These are phyloP conservation scores for Poecilia picta DNA, from an alignment of 2,797 vertebrate genomes.

Conservation along the genomic window DNA sequence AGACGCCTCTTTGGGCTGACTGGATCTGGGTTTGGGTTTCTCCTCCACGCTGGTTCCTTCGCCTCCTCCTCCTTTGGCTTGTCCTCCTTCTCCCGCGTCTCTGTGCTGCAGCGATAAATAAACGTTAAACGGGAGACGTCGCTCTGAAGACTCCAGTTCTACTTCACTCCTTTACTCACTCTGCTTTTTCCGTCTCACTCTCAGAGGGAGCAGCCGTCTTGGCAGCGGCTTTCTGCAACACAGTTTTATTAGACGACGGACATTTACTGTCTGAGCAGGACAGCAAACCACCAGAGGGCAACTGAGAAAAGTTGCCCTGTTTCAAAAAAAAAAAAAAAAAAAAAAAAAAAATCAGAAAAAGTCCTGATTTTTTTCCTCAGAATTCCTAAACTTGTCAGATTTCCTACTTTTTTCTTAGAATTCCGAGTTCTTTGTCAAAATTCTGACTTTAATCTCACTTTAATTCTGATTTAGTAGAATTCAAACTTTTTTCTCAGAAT, in stretches of 20 bases:
- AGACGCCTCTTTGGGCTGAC: slow-evolving; percentile 83
- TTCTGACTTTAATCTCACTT: too few species aligned
- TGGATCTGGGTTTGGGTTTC: slow-evolving; percentile 81
- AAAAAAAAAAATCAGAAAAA: too few species aligned
- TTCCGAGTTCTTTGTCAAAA: too few species aligned
- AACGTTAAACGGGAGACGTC: slow-evolving; percentile 3
- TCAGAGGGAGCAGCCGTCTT: slow-evolving; percentile 77
- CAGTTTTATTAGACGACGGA: not conserved
- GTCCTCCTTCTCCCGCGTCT: slow-evolving; percentile 95
- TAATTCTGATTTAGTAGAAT: too few species aligned
- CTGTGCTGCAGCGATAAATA: slow-evolving; percentile 78
- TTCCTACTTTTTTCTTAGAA: too few species aligned
- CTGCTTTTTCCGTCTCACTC: slow-evolving; percentile 91
- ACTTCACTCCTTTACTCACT: slow-evolving; percentile 84
- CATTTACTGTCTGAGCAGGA: not conserved
- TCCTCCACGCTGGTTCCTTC: slow-evolving; percentile 81
- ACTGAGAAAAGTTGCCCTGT: too few species aligned
- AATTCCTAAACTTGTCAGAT: too few species aligned
- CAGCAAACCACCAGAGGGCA: not conserved
- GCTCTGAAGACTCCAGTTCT: slow-evolving; percentile 1
- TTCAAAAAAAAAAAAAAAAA: too few species aligned
- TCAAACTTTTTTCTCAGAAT: too few species aligned
- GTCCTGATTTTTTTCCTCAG: too few species aligned
- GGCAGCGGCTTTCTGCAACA: slow-evolving; percentile 80
- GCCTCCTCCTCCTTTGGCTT: slow-evolving; percentile 85